phyloP scores from a whole-genome alignment of 2,888 invertebrate species.

The Apoda limacodes region DNA sequence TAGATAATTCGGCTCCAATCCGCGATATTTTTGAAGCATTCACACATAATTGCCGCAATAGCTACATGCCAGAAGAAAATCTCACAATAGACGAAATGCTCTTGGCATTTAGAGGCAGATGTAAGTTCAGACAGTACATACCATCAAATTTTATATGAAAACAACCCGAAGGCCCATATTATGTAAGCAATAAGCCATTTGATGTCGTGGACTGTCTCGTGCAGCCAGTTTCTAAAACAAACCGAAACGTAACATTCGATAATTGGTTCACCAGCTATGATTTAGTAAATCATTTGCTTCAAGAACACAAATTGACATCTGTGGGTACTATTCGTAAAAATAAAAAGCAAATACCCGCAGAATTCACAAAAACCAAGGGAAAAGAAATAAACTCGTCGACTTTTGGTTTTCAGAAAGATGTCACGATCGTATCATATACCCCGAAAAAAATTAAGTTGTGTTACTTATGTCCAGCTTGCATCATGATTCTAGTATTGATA shows the following conservation, averaged over 20 bases:
- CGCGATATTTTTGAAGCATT: constrained; percentile 11
- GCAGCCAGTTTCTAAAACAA: constrained; percentile 15
- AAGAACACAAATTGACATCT: constrained; percentile 15
- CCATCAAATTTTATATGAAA: too few species aligned
- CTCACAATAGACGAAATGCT: too few species aligned
- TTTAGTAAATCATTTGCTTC: constrained; percentile 13
- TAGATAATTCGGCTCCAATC: constrained; percentile 13
- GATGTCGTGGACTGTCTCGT: constrained; percentile 20
- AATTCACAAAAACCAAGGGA: constrained; percentile 12
- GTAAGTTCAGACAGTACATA: constrained; percentile 16
- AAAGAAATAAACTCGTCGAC: constrained; percentile 9
- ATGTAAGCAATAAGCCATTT: constrained; percentile 9
- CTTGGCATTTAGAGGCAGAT: constrained; percentile 17
- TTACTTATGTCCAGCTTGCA: constrained; percentile 25
- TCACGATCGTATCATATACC: constrained; percentile 25
- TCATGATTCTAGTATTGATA: constrained; percentile 24
- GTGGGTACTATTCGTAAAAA: constrained; percentile 19
- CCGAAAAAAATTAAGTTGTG: constrained; percentile 26
- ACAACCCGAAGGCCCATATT: too few species aligned
- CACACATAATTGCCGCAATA: constrained; percentile 9
- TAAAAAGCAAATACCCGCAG: constrained; percentile 14
- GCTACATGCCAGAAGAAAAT: constrained; percentile 11
- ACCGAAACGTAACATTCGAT: constrained; percentile 19
- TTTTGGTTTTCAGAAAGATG: constrained; percentile 20
- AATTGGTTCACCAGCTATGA: too few species aligned